phyloP scores from a whole-genome alignment of 2,113 vertebrate genomes.

The Rostratula benghalensis region DNA sequence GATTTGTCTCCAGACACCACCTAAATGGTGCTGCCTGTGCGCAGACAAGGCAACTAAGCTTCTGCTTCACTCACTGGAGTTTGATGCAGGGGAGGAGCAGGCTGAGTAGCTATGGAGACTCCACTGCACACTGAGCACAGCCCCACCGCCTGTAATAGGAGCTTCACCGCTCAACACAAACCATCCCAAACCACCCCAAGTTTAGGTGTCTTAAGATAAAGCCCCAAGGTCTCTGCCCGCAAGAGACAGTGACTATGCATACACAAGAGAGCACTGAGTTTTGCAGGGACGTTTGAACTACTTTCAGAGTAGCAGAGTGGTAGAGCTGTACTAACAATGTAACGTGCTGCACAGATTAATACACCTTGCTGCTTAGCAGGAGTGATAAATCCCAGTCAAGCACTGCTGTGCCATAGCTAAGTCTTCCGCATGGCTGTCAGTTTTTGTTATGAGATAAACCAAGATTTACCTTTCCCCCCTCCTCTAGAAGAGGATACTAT shows the following conservation, averaged over 20 bases:
- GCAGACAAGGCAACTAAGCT: not conserved
- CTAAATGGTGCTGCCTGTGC: not conserved
- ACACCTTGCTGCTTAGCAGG: not conserved
- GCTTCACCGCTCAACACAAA: no score
- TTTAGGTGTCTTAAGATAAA: not conserved
- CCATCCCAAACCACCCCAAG: no score
- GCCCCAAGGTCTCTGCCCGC: not conserved
- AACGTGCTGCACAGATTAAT: not conserved
- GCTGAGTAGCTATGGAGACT: not conserved
- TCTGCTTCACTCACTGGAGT: not conserved
- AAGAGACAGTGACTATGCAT: rapidly evolving
- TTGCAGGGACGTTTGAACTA: not conserved
- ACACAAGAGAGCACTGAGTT: not conserved
- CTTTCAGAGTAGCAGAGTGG: not conserved
- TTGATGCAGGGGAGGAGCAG: rapidly evolving
- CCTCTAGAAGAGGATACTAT: not conserved
- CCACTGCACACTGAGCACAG: not conserved
- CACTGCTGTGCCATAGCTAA: not conserved
- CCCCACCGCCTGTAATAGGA: not conserved
- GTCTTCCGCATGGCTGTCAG: not conserved
- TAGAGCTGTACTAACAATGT: not conserved
- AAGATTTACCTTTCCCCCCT: not conserved
- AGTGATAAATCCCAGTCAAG: not conserved
- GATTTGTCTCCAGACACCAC: not conserved
- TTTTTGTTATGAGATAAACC: not conserved